These are phyloP conservation scores for Nettapus auritus DNA, from an alignment of 2,113 vertebrate genomes.

Conservation along the genomic window DNA sequence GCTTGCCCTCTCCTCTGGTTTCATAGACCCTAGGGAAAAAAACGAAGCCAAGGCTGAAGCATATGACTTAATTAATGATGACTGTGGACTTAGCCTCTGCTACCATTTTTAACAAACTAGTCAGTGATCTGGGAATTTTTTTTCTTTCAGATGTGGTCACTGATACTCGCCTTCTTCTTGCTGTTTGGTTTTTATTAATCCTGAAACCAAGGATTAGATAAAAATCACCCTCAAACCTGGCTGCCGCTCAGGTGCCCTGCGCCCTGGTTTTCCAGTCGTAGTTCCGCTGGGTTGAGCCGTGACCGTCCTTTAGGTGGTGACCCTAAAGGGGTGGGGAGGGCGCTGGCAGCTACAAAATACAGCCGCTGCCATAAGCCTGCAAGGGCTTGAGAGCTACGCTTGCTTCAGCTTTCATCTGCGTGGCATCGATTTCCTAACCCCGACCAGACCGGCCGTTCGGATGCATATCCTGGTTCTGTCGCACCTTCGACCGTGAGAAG, in stretches of 20 bases:
- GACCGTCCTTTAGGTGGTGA: neutral
- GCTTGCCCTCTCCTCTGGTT: conserved; percentile 68
- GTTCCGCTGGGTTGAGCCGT: rapidly evolving
- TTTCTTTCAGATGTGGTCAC: conserved; percentile 21
- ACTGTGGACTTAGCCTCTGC: conserved; percentile 68
- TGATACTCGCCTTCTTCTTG: neutral
- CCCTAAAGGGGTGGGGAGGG: neutral
- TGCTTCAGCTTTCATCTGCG: neutral
- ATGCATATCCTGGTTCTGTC: neutral
- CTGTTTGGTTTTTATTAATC: neutral
- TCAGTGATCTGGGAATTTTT: neutral
- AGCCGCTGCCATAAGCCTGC: rapidly evolving
- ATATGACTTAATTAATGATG: conserved; percentile 72
- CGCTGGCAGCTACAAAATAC: neutral
- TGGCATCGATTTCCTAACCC: neutral
- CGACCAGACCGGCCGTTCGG: rapidly evolving
- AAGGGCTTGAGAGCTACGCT: neutral
- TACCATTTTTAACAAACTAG: conserved; percentile 52
- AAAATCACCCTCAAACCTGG: neutral
- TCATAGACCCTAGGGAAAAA: conserved; percentile 53
- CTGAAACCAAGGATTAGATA: neutral
- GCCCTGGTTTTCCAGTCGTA: rapidly evolving
- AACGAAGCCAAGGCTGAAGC: conserved; percentile 50
- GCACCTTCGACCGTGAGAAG: rapidly evolving
- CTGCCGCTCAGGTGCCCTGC: neutral